phyloP scores from a whole-genome alignment of 2,797 vertebrate species.

The Denticeps clupeoides region DNA sequence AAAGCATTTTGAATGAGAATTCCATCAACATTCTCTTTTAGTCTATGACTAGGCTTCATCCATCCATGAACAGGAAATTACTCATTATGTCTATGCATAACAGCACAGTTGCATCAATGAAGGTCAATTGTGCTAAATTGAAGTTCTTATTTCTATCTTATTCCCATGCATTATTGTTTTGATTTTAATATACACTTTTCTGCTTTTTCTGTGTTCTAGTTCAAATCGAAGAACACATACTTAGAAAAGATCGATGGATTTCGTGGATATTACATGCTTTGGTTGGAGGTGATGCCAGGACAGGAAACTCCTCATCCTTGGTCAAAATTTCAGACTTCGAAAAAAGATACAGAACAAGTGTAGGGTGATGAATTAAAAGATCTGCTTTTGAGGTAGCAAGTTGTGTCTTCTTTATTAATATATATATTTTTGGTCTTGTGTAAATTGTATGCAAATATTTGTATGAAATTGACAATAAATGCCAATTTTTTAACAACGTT shows the following conservation, averaged over 20 bases:
- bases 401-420: not conserved
- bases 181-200: not conserved
- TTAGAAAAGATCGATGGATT: constrained; percentile 87
- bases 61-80: not conserved
- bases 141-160: no score
- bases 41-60: not conserved
- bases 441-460: no score
- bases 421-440: no score
- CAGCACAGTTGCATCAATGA: no score
- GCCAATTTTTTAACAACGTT: no score
- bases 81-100: no score
- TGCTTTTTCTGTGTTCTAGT: constrained; percentile 50
- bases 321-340: constrained; percentile 48
- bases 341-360: not conserved
- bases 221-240: constrained; percentile 77
- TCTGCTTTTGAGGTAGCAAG: not conserved
- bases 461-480: no score
- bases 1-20: no score
- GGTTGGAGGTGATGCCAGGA: constrained; percentile 76
- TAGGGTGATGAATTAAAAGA: not conserved
- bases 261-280: constrained; percentile 82
- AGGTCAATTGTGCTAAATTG: no score
- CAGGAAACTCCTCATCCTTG: constrained; percentile 68
- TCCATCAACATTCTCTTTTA: not conserved
- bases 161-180: no score